Evolutionary conservation across 2,888 invertebrate species (phyloP), one percentile per base, ranked within the genome.

Genomic region (Ctenicera cuprea): DNA sequence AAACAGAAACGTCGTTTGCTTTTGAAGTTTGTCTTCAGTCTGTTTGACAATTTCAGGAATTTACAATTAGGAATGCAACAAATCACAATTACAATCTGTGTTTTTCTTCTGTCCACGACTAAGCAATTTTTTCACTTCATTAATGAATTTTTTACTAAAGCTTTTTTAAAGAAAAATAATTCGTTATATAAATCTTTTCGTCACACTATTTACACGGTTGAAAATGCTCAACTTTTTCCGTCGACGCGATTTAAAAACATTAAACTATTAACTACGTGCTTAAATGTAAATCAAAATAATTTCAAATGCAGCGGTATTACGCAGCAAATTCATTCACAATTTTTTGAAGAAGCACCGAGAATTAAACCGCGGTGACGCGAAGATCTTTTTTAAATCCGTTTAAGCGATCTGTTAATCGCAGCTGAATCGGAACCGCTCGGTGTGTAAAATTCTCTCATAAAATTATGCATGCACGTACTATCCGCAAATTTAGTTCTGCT

Each of bases 11-110:
- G 75, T 78, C 83, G 84, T 86, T 85, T 85, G 85, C 85, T 85
- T 85, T 86, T 86, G 83, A 84, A 86, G 86, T 86, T 86, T 85
- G 81, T 83, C 84, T 83, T 82, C 80, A 80, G 80, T 80, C 80
- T 76, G 76, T 78, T 80, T 80, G 80, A 83, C 83, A 83, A 85
- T 82, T 84, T 82, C 83, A 82, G 81, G 84, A 85, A 85, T 85
- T 85, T 85, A 84, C 83, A 85, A 85, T 85, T 78, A 74, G 45
- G 16, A 59, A 16, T 43, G 50, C 43, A 67, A 62, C 33, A 52
- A 52, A 33, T 63, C 41, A 9, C 9, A 33, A 33, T 33, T 26
- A 2, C 9, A 9, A 33, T 45, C 18, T 45, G 9, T 45, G 8
- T 16, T 45, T 16, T 45, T 14, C 4, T 43, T n/a, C n/a, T n/a